Evolutionary conservation across 2,113 vertebrate genomes (phyloP).

Genomic region (Pelusios castaneus): DNA sequence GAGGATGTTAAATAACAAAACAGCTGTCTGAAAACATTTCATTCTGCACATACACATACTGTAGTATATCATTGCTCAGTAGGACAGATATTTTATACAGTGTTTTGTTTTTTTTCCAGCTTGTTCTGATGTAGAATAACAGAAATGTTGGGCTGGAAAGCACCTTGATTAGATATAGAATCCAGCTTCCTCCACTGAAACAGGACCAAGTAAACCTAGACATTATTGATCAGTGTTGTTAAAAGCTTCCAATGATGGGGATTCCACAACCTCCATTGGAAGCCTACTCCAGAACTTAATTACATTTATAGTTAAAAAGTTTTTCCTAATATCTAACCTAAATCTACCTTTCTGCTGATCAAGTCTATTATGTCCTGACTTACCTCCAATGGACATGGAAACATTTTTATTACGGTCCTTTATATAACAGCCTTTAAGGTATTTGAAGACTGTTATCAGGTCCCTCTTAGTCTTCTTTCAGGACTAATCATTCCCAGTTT

Average conservation of each 20-base stretch:
- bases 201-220: background rate
- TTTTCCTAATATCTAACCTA: background rate
- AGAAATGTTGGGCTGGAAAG: background rate
- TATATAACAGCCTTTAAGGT: background rate
- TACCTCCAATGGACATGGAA: background rate
- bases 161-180: background rate
- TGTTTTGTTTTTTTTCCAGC: background rate
- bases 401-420: background rate
- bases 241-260: background rate
- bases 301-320: background rate
- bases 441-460: background rate
- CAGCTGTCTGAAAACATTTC: constrained; percentile 2
- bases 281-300: background rate
- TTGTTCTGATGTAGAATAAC: background rate
- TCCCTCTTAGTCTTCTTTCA: too few relatives aligned
- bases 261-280: background rate
- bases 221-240: background rate
- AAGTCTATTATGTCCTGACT: background rate
- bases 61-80: background rate
- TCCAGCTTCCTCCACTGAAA: background rate
- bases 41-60: background rate
- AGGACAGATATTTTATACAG: background rate
- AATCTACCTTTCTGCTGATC: background rate
- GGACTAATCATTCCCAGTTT: too few relatives aligned
- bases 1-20: constrained; percentile 62